Conservation (phyloP, 2,888 invertebrate species). For the Rhagonycha lutea region DNA sequence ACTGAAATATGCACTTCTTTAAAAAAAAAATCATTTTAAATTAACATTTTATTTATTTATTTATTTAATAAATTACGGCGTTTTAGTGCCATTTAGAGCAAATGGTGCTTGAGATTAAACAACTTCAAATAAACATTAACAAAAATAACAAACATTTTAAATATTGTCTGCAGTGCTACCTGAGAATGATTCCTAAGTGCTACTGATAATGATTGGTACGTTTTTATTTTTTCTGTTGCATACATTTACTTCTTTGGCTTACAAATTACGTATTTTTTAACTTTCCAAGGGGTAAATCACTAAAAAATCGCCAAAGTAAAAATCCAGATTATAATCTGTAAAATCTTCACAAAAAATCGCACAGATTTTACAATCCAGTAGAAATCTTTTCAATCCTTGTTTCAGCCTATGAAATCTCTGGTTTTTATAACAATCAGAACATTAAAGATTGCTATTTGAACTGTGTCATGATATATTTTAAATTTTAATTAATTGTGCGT, state of each 20-base stretch:
- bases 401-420: too few relatives aligned
- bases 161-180: not conserved
- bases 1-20: slow-evolving; percentile 18
- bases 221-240: not conserved
- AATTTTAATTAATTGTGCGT: too few relatives aligned
- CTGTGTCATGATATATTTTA: too few relatives aligned
- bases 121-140: not conserved
- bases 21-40: not conserved
- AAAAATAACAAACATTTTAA: not conserved
- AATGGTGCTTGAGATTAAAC: not conserved
- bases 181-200: not conserved
- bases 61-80: not conserved
- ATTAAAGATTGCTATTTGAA: too few relatives aligned
- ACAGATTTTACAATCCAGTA: too few relatives aligned
- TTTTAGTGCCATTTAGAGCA: not conserved
- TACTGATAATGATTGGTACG: not conserved
- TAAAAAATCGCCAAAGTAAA: too few relatives aligned
- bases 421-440: too few relatives aligned
- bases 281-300: too few relatives aligned
- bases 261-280: not conserved
- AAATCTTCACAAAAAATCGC: too few relatives aligned
- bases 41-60: slow-evolving; percentile 7
- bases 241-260: not conserved
- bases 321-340: too few relatives aligned
- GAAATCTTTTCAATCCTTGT: too few relatives aligned